Evolutionary conservation across 2,113 vertebrate species (phyloP).

Genomic region (Cromileptes altivelis): DNA sequence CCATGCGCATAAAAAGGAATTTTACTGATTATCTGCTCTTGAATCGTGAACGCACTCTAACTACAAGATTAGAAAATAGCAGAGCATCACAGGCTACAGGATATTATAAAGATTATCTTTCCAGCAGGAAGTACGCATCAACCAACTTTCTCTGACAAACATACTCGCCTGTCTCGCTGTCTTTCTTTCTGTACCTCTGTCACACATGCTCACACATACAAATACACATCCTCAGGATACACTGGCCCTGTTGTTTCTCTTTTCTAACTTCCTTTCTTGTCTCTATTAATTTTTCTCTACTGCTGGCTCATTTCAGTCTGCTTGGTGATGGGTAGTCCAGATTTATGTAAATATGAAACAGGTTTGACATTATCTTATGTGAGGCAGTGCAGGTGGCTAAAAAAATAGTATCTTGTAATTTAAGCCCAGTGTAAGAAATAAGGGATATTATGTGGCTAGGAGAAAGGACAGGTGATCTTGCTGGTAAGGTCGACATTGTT

Average conservation of each 20-base stretch:
- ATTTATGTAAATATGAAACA: not conserved
- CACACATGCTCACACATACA: not conserved
- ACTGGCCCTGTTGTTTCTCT: not conserved
- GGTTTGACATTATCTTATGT: not conserved
- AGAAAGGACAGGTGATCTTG: not conserved
- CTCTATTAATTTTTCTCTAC: not conserved
- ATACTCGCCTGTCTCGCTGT: not conserved
- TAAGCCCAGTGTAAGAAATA: not conserved
- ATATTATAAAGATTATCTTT: conserved; percentile 46
- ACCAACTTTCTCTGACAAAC: conserved; percentile 20
- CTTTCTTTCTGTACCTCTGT: not conserved
- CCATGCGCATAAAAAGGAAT: not conserved
- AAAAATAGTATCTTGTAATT: not conserved
- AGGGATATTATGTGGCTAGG: not conserved
- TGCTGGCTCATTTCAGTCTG: too few relatives aligned
- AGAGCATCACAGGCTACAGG: conserved; percentile 13
- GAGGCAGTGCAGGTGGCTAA: not conserved
- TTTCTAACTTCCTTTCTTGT: not conserved
- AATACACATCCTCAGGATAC: not conserved
- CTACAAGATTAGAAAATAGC: conserved; percentile 23
- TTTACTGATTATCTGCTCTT: not conserved
- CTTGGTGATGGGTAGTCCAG: not conserved
- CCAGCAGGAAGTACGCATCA: not conserved
- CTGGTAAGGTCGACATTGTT: not conserved
- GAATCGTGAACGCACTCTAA: not conserved